Conservation (phyloP, 2,888 invertebrate genomes). For the Autographa pulchrina region DNA sequence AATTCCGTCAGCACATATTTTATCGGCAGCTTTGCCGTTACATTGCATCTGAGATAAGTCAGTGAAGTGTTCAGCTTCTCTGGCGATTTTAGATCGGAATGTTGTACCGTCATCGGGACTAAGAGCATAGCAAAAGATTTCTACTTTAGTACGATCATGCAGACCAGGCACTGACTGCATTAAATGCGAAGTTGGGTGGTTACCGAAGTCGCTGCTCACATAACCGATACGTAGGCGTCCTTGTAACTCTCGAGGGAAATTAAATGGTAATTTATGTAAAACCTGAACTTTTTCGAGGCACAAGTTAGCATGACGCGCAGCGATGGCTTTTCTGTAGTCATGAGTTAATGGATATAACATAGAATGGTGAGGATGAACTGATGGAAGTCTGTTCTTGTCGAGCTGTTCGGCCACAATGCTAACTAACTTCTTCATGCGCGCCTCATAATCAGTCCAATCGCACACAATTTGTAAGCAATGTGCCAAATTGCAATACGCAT, state of each 20-base stretch:
- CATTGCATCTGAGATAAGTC: constrained; percentile 98
- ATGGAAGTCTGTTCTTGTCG: constrained; percentile 98
- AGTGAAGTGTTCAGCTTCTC: constrained; percentile 98
- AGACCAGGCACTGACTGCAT: constrained; percentile 99
- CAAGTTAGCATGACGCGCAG: constrained; percentile 98
- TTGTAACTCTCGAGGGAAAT: constrained; percentile 92
- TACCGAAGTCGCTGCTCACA: constrained; percentile 99
- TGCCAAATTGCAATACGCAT: constrained; percentile 99
- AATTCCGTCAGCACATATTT: constrained; percentile 98
- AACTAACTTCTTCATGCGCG: constrained; percentile 98
- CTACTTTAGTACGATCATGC: constrained; percentile 95
- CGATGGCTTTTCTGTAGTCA: constrained; percentile 98
- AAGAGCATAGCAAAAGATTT: constrained; percentile 97
- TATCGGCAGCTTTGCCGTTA: constrained; percentile 99
- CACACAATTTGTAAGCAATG: constrained; percentile 99
- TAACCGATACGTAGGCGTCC: constrained; percentile 97
- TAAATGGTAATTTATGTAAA: constrained; percentile 96
- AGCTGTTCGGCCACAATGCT: constrained; percentile 99
- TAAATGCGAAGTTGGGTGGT: constrained; percentile 99
- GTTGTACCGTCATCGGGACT: constrained; percentile 99
- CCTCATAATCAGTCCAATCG: constrained; percentile 99
- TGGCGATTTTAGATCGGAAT: constrained; percentile 98
- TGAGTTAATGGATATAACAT: constrained; percentile 99
- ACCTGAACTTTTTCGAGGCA: constrained; percentile 99
- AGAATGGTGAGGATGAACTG: constrained; percentile 99